phyloP scores from a whole-genome alignment of 2,888 invertebrate species.

The Blomia tropicalis region DNA sequence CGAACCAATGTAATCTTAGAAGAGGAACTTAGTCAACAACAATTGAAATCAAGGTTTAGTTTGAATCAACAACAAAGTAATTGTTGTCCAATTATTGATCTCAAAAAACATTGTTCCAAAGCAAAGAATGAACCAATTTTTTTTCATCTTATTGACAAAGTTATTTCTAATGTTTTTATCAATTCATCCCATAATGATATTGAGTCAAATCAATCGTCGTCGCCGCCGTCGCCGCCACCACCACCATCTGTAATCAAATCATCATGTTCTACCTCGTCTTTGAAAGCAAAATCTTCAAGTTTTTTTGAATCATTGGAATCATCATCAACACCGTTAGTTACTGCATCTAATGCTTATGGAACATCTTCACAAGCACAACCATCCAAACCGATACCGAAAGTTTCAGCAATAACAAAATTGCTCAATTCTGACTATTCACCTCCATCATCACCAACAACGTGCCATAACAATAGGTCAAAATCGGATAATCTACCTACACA shows the following conservation, averaged over 20 bases:
- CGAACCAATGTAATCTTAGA: not conserved
- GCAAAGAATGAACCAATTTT: not conserved
- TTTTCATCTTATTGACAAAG: conserved; percentile 1
- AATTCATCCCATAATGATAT: not conserved
- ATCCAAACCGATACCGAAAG: not conserved
- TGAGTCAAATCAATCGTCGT: not conserved
- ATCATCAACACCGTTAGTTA: not conserved
- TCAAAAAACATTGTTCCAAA: not conserved
- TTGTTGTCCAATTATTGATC: not conserved
- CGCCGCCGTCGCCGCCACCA: not conserved
- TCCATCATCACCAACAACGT: not conserved
- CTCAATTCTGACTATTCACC: not conserved
- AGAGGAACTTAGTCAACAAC: not conserved
- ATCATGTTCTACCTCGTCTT: not conserved
- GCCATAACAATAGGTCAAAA: too few relatives aligned
- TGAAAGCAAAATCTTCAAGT: not conserved
- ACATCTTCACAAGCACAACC: not conserved
- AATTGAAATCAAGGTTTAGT: not conserved
- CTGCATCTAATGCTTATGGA: not conserved
- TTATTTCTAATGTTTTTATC: conserved; percentile 6
- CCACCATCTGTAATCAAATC: not conserved
- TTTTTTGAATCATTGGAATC: not conserved
- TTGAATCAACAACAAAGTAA: not conserved
- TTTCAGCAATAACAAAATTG: not conserved
- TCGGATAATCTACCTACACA: not conserved